Evolutionary conservation across 2,113 vertebrate genomes (phyloP), one percentile per base, ranked within the genome.

Genomic region (Gnathonemus longibarbis): DNA sequence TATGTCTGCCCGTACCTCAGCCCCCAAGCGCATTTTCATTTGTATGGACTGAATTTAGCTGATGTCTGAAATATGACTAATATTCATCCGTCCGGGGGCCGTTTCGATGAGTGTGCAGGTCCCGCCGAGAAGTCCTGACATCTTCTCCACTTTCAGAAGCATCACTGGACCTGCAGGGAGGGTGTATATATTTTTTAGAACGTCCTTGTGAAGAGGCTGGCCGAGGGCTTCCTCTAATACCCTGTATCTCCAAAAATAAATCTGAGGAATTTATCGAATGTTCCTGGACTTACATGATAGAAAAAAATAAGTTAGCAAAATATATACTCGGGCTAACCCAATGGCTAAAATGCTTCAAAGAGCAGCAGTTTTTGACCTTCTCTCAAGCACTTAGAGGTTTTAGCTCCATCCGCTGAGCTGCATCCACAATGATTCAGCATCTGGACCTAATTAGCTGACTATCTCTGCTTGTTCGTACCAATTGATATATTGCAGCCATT

Each of bases 91-190:
- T 42, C 17, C 35, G 6, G 70, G 74, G 74, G 74, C 31, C 6
- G 74, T 80, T 80, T 80, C 35, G 74, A 80, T 80, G 74, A 80
- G 74, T 80, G 74, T 80, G 74, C 74, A 80, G 74, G 74, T 39
- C 35, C 35, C 1, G 6, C 74, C 15, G 11, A 7, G 74, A 80
- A 17, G 74, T 42, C 15, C 35, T 80, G 31, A 80, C 17, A 19
- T 42, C 74, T 80, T 80, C 35, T 35, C 31, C 17, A 35, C 35
- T 80, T 80, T 80, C 74, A 42, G 74, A 80, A 80, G 74, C 74
- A 42, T 80, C 15, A 19, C 74, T 80, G 74, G 31, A 39, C 35
- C 35, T 80, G 74, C 74, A 80, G 31, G 74, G 74, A 42, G 74
- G 13, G 35, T 42, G 13, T 80, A 39, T 42, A 39, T 80, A 4